Conservation (phyloP, 2,797 vertebrate species). For the Columba guinea region DNA sequence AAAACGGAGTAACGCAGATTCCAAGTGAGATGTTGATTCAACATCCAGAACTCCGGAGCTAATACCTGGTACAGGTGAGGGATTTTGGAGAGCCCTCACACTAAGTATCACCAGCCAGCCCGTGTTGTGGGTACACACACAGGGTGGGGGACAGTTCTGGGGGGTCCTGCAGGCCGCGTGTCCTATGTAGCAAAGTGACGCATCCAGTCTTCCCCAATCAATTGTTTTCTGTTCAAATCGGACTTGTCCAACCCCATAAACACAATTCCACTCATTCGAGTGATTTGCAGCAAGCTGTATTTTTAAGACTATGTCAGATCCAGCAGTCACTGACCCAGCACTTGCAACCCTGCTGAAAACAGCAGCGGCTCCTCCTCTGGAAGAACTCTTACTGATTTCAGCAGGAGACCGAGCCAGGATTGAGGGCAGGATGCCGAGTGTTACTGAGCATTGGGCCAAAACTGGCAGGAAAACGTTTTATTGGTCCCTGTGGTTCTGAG, state of each 20-base stretch:
- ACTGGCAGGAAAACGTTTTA: not conserved
- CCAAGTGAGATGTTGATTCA: not conserved
- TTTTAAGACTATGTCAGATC: not conserved
- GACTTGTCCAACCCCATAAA: not conserved
- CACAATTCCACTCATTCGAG: not conserved
- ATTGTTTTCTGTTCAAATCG: not conserved
- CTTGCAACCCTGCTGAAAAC: not conserved
- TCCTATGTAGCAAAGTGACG: not conserved
- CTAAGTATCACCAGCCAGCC: not conserved
- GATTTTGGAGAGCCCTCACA: not conserved
- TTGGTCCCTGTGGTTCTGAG: not conserved
- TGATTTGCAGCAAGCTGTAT: not conserved
- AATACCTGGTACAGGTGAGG: not conserved
- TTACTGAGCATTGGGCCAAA: not conserved
- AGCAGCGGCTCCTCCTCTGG: slow-evolving; percentile 11
- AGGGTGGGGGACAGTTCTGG: too few species aligned
- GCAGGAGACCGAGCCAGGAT: not conserved
- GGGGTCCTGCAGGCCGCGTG: not conserved
- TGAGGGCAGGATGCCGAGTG: not conserved
- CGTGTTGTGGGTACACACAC: fast-evolving
- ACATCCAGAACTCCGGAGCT: not conserved
- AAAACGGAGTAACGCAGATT: not conserved
- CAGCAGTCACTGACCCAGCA: not conserved
- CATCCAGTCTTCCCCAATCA: not conserved
- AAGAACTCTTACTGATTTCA: not conserved